Evolutionary conservation across 1,140 invertebrate genomes (phyloP), one percentile per base, ranked within the genome.

Genomic region (Trinorchestia longiramus): DNA sequence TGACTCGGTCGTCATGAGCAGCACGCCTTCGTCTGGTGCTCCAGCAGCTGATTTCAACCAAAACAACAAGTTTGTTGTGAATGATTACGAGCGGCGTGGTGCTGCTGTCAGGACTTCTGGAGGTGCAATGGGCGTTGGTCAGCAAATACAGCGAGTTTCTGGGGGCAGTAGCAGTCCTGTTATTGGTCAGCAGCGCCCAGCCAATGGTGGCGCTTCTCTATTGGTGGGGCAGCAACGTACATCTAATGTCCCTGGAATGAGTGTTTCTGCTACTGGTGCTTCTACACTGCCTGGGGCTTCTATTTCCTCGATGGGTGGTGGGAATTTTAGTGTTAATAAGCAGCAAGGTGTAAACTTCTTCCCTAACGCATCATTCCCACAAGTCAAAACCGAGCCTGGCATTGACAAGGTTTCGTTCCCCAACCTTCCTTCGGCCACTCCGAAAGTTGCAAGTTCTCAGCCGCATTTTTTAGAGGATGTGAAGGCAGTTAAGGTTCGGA

Each of bases 381-480:
- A 90, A 90, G 40, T 94, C 19, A 94, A 94, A 47, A 44, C 43
- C 3, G 92, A 94, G 92, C 92, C 92, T 43, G 44, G 92, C 43
- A 19, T 47, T 45, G 92, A 94, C 43, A 94, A 44, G n/a, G 44
- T n/a, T 94, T 43, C 92, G 15, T 47, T 94, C 43, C 40, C 43
- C 11, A 94, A 94, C 92, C 40, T 94, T 19, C 92, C 44, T 94
- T 43, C 40, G 6, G 43, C 43, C 44, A 44, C 92, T 45, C 92
- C 41, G 36, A 94, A 94, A 94, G 44, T 45, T 28, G 62, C 95
- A 28, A 53, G 95, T 88, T 95, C 95, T 94, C 96, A 95, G 90
- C 96, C 96, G 95, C 95, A 96, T 97, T 97, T 97, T 97, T 97
- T 97, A 97, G 96, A 96, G 96, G 96, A 97, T 96, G 96, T 44